Evolutionary conservation across 2,113 vertebrate genomes (phyloP).

Genomic region (Rhipidura dahli): DNA sequence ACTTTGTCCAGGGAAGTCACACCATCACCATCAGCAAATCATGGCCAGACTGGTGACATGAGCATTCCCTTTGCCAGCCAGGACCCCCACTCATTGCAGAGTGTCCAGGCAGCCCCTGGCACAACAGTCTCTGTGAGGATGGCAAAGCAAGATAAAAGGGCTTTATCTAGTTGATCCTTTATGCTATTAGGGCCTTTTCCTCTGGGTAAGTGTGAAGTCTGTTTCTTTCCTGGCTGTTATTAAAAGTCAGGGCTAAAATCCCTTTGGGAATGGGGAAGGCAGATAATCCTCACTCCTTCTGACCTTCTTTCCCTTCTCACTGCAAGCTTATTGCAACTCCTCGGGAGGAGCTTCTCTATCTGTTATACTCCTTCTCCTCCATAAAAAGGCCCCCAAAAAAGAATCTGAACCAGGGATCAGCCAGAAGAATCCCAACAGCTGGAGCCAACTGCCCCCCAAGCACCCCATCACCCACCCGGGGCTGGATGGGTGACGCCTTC

Average conservation of each 20-base stretch:
- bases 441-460: not conserved
- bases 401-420: not conserved
- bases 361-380: not conserved
- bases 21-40: not conserved
- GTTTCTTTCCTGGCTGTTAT: slow-evolving; percentile 26
- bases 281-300: slow-evolving; percentile 37
- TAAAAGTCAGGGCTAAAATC: slow-evolving; percentile 46
- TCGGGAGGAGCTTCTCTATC: not conserved
- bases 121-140: not conserved
- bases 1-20: not conserved
- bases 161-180: not conserved
- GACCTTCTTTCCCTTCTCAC: slow-evolving; percentile 10
- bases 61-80: not conserved
- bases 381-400: not conserved
- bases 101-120: not conserved
- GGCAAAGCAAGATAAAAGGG: not conserved
- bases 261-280: not conserved
- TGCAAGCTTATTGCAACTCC: not conserved
- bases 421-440: not conserved
- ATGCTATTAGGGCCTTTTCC: not conserved
- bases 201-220: not conserved
- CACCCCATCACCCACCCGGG: fast-evolving
- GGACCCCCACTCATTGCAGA: not conserved
- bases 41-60: fast-evolving
- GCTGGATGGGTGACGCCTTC: not conserved